Evolutionary conservation across 2,113 vertebrate genomes (phyloP), one percentile per base, ranked within the genome.

Genomic region (Peromyscus californicus): DNA sequence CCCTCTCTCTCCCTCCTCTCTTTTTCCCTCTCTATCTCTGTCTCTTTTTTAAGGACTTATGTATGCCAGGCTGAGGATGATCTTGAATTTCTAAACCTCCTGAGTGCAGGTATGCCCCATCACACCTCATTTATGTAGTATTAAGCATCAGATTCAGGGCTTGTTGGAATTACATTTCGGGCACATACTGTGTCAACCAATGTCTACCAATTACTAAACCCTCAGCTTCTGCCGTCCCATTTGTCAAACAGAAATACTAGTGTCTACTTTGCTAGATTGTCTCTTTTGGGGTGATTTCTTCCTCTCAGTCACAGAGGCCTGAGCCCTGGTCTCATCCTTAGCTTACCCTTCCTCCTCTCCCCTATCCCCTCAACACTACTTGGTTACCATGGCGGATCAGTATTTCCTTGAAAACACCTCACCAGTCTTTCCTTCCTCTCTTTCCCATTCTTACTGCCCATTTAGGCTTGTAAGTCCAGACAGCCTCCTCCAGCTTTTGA

Each of bases 391-490:
- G 78, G 39, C 51, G 78, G 85, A 51, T 91, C 72, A 91, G 48
- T 65, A 89, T 96, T 96, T 97, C 76, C 86, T 83, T 87, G 42
- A 88, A 93, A 91, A 89, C 45, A 48, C 31, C 54, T 96, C 74
- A 24, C 12, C 36, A 6, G 57, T 39, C 51, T 78, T 84, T 21
- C 36, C 72, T 82, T 90, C 24, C 26, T 89, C 16, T 72, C 29
- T 42, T 54, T 92, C 80, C 75, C 57, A 39, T 8, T 61, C 63
- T 57, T 54, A 6, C 61, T 69, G 86, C 21, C 0, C 79, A 31
- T n/a, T 15, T 3, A 57, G 59, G 91, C 85, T 33, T 8, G 3
- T 76, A 3, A 4, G n/a, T 69, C 79, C 17, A 79, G 61, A 78
- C 9, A 84, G 39, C 42, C 75, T 94, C 45, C 74, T 91, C 26